phyloP scores from a whole-genome alignment of 37 sponge, comb jelly and placozoan species.

The Chondrilla cf. caribensis region DNA sequence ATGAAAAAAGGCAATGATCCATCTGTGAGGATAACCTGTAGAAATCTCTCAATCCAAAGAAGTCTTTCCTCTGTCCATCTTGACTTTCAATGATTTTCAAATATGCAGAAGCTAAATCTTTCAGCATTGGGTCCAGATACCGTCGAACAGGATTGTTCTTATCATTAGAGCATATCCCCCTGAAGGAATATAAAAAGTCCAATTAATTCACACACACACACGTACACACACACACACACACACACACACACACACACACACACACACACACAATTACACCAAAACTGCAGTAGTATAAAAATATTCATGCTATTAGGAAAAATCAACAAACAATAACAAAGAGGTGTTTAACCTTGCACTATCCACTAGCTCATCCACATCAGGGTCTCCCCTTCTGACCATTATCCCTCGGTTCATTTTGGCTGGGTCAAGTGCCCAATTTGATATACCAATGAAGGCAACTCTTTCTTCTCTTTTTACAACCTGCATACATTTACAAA shows the following conservation, averaged over 20 bases:
- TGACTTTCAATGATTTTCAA: conserved; percentile 31
- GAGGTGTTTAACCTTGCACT: conserved; percentile 83
- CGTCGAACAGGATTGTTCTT: conserved; percentile 36
- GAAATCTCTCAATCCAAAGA: conserved; percentile 95
- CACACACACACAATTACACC: neutral
- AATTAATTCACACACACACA: no score
- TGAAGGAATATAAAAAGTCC: neutral
- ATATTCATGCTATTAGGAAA: no score
- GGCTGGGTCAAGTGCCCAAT: conserved; percentile 99
- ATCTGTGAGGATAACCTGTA: conserved; percentile 61
- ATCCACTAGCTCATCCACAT: conserved; percentile 50
- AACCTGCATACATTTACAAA: conserved; percentile 37
- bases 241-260: neutral
- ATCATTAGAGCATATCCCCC: conserved; percentile 67
- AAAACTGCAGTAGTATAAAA: no score
- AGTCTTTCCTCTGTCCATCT: conserved; percentile 46
- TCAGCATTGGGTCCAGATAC: conserved; percentile 42
- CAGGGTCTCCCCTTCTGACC: conserved; percentile 84
- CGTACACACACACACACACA: neutral
- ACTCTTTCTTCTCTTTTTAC: conserved; percentile 66
- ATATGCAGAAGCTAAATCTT: conserved; percentile 70
- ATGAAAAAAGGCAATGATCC: no score
- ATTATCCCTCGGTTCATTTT: conserved; percentile 99
- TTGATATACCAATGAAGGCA: conserved; percentile 96
- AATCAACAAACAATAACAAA: no score